Evolutionary conservation across 2,888 invertebrate genomes (phyloP).

Genomic region (Pogonocherus hispidulus): DNA sequence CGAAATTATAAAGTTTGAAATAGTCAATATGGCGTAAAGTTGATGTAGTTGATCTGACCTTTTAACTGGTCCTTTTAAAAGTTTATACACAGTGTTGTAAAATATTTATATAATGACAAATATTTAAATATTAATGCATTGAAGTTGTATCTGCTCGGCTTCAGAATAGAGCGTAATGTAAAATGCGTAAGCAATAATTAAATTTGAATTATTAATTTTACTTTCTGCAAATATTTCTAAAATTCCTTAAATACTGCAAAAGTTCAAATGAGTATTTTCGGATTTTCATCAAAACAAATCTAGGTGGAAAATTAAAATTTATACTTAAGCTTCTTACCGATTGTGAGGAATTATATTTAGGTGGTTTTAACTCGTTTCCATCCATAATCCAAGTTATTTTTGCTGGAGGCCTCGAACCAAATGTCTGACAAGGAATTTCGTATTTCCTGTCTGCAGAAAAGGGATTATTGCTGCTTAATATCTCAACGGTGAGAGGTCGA

Average conservation of each 20-base stretch:
- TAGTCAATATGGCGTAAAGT: no score
- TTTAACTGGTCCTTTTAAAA: no score
- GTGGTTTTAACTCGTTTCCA: slow-evolving; percentile 73
- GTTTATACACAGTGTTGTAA: no score
- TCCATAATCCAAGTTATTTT: slow-evolving; percentile 90
- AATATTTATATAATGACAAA: no score
- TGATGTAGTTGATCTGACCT: no score
- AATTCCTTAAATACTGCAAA: neutral
- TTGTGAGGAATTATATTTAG: slow-evolving; percentile 69
- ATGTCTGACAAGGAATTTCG: slow-evolving; percentile 85
- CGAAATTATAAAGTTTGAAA: no score
- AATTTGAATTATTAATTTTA: no score
- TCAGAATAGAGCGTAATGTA: no score
- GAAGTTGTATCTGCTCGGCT: no score
- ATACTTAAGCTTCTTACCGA: slow-evolving; percentile 66
- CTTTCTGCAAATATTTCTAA: neutral
- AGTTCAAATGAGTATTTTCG: neutral
- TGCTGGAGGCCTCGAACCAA: slow-evolving; percentile 89
- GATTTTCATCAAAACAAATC: neutral
- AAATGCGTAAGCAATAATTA: no score
- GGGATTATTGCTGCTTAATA: slow-evolving; percentile 84
- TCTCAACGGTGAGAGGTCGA: slow-evolving; percentile 84
- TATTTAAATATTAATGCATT: no score
- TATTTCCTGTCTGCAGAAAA: slow-evolving; percentile 87
- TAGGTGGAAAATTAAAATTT: neutral